Evolutionary conservation across 2,797 vertebrate species (phyloP).

Genomic region (Brachyrhaphis roseni): DNA sequence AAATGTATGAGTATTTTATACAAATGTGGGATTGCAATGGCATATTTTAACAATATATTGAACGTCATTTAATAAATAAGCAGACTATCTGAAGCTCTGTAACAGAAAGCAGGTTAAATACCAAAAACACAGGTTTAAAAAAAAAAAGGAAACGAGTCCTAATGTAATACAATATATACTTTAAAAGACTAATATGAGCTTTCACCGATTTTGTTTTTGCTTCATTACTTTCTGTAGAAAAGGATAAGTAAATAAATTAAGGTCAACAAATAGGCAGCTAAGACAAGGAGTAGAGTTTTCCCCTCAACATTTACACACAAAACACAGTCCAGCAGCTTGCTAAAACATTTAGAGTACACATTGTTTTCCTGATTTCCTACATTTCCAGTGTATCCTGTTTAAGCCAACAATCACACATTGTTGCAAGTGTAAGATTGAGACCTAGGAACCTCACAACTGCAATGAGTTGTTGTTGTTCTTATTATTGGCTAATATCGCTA

Average conservation of each 20-base stretch:
- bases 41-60: neutral
- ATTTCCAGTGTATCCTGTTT: constrained; percentile 9
- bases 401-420: constrained; percentile 19
- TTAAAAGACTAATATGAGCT: constrained; percentile 1
- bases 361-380: neutral
- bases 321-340: constrained; percentile 37
- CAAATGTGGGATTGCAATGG: constrained; percentile 7
- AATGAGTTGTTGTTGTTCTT: constrained; percentile 3
- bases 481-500: constrained; percentile 8
- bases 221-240: constrained; percentile 11
- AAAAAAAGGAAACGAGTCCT: constrained; percentile 8
- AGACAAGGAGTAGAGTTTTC: constrained; percentile 15
- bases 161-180: constrained; percentile 35
- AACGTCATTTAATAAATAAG: constrained; percentile 35
- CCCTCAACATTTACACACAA: constrained; percentile 47
- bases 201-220: neutral
- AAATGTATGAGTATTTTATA: neutral
- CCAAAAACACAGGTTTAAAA: constrained; percentile 39
- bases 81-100: neutral
- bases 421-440: constrained; percentile 15
- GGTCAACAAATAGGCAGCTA: constrained; percentile 19
- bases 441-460: constrained; percentile 14
- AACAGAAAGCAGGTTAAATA: neutral
- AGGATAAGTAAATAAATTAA: constrained; percentile 31
- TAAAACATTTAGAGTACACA: constrained; percentile 41